Base-by-base conservation (phyloP, 2,113 vertebrate species). In the Pseudopipra pipra region DNA sequence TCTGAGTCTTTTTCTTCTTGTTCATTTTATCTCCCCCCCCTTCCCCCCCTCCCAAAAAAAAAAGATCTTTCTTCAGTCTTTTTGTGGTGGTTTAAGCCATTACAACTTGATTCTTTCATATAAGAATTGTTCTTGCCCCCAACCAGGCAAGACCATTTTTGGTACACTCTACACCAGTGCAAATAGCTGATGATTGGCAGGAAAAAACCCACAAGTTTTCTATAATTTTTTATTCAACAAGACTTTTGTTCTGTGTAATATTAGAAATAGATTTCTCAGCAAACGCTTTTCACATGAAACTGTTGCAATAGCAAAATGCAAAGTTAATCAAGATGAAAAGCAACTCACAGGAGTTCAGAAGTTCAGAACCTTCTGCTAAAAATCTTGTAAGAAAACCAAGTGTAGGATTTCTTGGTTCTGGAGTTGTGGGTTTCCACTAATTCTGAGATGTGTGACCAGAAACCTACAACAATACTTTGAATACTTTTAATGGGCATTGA, bases 241-340 rank as follows among this genome's bases (percentile, higher is more conserved):
- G 41, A 46, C 44, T 58, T 62, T 89, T 7, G 8, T 13, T 35
- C 59, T 61, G 44, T 58, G 6, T 58, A 92, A 94, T 68, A 89
- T 65, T 87, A 80, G 79, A 95, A 96, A 87, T 51, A 85, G 70
- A 87, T 82, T 91, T 71, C 87, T 96, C 74, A 94, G 92, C 85
- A 94, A 58, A 44, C 20, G 72, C 81, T 87, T 92, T 84, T 92
- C 68, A 89, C 43, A n/a, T 19, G 65, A 72, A 95, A 86, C 24
- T 82, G 62, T 91, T 78, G 73, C 77, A 94, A 37, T 78, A 62
- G 81, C 91, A 95, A 96, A 95, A 94, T 92, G 58, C 77, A 91
- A 93, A 96, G 67, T 59, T 83, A 83, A 88, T 89, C 62, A 79
- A 70, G 66, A 82, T 79, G 74, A 90, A 96, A 85, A 19, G 18